Evolutionary conservation across 2,888 invertebrate genomes (phyloP), one percentile per base, ranked within the genome.

Genomic region (Coleophora deauratella): DNA sequence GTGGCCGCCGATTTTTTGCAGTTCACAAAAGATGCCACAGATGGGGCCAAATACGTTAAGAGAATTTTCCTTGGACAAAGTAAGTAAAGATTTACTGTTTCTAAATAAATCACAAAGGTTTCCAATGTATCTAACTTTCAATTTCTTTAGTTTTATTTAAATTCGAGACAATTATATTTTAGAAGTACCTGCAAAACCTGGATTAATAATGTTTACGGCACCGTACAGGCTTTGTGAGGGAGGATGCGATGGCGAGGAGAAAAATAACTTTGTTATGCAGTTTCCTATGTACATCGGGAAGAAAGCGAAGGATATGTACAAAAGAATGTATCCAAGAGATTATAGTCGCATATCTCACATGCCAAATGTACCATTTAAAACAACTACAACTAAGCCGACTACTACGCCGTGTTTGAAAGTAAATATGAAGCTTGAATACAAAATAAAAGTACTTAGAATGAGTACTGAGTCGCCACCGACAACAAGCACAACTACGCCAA

Each of bases 221-320:
- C 80, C 81, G 9, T 78, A 67, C 50, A 74, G 57, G 56, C 49
- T 81, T 9, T 74, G 73, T 48, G 60, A 69, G 9, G 70, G 71
- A 11, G 66, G 60, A 21, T 70, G 67, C 43, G 55, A 60, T 28
- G 41, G 41, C 4, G 45, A 30, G 2, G 47, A 48, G 10, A 38
- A 37, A 0, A 47, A 47, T 7, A 70, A 73, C 35, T 58, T 70
- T 8, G 46, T 44, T 2, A 52, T 81, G 48, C 49, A 49, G 8
- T 82, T 82, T 43, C 82, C 82, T 6, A 42, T 81, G 1, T 71
- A 60, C 35, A 33, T 78, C 10, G 79, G 77, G 8, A 54, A 47
- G 1, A 52, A 47, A 41, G 74, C 62, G 2, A 52, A 45, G 3
- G 40, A 55, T 1, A 43, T 49, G 9, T 72, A 70, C 45, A 51